Evolutionary conservation across 2,797 vertebrate genomes (phyloP), one percentile per base, ranked within the genome.

Genomic region (Enoplosus armatus): DNA sequence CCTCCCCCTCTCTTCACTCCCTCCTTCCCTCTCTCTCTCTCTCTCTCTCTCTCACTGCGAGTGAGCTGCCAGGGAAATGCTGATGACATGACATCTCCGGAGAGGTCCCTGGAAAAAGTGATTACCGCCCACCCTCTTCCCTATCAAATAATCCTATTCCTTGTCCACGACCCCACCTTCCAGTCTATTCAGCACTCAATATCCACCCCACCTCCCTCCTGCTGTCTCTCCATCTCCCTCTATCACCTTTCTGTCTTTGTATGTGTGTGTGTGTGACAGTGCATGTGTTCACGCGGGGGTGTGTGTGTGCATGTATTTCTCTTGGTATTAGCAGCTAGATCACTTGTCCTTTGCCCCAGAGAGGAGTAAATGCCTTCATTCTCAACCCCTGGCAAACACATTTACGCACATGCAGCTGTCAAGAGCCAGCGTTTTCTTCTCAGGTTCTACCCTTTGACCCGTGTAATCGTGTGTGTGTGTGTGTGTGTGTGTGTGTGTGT

Each of bases 11-110:
- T 79, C 83, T 66, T 84, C 85, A 29, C 41, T 79, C 75, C 71
- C 56, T 74, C 63, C 43, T 60, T 72, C 47, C 58, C 72, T 68
- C 79, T 74, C 60, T 62, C 47, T 67, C 58, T 74, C 60, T 62
- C 47, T 67, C 58, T 37, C 41, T 53, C 37, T 48, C 68, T 64
- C 74, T 67, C 8, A 10, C 82, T 79, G 73, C 29, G 31, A 75
- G 80, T 24, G 78, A 90, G 91, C 92, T 90, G 91, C 94, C 92
- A 90, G 91, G 93, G 94, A 96, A 96, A 95, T 93, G 92, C 93
- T 96, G 95, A 95, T 95, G 95, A 95, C 94, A 96, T 93, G 94
- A 96, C 95, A 96, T 95, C 94, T 94, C 94, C 95, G 82, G 90
- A 92, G 83, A 91, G 85, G 81, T 90, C 89, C 81, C 86, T 89